Evolutionary conservation across 2,113 vertebrate genomes (phyloP).

Genomic region (Myodes glareolus): DNA sequence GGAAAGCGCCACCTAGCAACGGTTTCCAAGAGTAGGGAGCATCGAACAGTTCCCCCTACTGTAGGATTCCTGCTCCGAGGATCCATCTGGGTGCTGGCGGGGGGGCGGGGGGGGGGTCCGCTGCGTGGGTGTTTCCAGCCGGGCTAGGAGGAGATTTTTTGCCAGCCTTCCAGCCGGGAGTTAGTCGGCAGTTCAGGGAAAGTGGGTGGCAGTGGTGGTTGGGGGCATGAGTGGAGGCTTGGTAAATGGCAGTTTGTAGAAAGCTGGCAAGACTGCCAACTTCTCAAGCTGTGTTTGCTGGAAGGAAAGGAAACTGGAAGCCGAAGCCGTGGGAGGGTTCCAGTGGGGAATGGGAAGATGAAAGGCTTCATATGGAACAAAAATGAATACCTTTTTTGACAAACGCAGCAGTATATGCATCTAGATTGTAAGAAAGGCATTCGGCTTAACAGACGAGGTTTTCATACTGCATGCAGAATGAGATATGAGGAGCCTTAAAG

Average conservation of each 20-base stretch:
- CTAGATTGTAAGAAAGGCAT: background rate
- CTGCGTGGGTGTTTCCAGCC: conserved; percentile 76
- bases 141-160: conserved; percentile 40
- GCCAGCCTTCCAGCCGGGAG: conserved; percentile 62
- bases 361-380: conserved; percentile 16
- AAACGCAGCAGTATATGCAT: background rate
- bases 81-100: conserved; percentile 72
- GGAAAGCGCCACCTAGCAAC: conserved; percentile 82
- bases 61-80: conserved; percentile 51
- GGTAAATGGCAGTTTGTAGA: conserved; percentile 58
- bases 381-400: conserved; percentile 36
- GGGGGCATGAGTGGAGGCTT: background rate
- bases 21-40: conserved; percentile 72
- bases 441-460: background rate
- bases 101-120: background rate
- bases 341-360: background rate
- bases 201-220: conserved; percentile 59
- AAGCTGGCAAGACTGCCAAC: conserved; percentile 48
- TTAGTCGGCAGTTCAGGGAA: conserved; percentile 51
- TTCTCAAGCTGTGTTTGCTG: conserved; percentile 63
- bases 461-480: background rate
- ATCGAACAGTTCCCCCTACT: conserved; percentile 48
- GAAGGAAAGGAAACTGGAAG: conserved; percentile 56
- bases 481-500: background rate
- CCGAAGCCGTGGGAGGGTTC: conserved; percentile 53